phyloP scores from a whole-genome alignment of 1,140 invertebrate genomes.

The Drosophila biarmipes region DNA sequence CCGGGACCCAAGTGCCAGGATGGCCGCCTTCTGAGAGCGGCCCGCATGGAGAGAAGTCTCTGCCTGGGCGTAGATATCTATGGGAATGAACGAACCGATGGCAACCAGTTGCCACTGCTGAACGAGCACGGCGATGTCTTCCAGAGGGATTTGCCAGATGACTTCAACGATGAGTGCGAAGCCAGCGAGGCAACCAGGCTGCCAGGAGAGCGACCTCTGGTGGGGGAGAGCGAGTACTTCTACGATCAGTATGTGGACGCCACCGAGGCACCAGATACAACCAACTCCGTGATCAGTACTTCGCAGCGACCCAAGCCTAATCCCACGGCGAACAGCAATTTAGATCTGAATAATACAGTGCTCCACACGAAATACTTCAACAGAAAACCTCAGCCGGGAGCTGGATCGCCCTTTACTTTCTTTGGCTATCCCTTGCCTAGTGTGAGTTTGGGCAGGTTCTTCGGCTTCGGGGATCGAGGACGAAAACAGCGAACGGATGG shows the following conservation, averaged over 20 bases:
- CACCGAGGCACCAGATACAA: conserved; percentile 65
- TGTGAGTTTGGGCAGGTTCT: conserved; percentile 85
- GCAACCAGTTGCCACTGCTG: conserved; percentile 74
- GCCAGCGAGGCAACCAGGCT: conserved; percentile 64
- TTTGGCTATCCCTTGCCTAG: conserved; percentile 92
- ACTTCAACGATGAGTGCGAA: conserved; percentile 83
- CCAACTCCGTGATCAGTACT: conserved; percentile 78
- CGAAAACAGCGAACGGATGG: conserved; percentile 72
- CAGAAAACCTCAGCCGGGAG: conserved; percentile 80
- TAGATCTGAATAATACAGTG: conserved; percentile 89
- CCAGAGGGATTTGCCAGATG: conserved; percentile 71
- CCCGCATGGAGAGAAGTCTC: conserved; percentile 88
- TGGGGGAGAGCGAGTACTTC: conserved; percentile 91
- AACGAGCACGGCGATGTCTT: conserved; percentile 84
- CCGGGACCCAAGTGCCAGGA: conserved; percentile 90
- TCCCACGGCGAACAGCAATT: conserved; percentile 66
- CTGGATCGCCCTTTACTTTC: conserved; percentile 89
- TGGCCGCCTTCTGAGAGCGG: conserved; percentile 89
- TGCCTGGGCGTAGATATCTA: conserved; percentile 84
- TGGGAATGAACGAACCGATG: conserved; percentile 43
- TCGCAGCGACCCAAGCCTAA: conserved; percentile 84
- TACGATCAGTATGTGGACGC: conserved; percentile 93
- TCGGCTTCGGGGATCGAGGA: conserved; percentile 71
- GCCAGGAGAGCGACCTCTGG: conserved; percentile 86
- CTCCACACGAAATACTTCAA: conserved; percentile 87